These are phyloP conservation scores for Ashinkailepas kermadecensis DNA, from an alignment of 2,888 invertebrate species.

Conservation along the genomic window DNA sequence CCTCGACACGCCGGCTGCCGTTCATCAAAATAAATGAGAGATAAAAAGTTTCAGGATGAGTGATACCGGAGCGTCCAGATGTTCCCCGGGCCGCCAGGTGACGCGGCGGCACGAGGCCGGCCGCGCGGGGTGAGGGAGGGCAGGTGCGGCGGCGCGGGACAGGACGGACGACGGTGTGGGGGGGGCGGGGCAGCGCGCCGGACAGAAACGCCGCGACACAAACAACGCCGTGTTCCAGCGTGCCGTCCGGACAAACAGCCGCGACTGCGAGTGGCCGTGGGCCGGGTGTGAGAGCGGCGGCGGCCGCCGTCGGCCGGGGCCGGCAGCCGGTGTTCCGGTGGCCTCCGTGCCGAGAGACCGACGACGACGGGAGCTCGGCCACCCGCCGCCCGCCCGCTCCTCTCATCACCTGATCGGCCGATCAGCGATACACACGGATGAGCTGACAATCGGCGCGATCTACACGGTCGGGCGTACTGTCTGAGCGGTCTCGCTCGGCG, in stretches of 20 bases:
- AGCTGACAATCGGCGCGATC: too few relatives aligned
- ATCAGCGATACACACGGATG: too few relatives aligned
- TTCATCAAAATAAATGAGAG: slow-evolving; percentile 19
- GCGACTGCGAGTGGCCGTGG: neutral
- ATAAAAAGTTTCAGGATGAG: slow-evolving; percentile 14
- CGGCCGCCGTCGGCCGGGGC: neutral
- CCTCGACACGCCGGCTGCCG: neutral
- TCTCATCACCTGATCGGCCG: too few relatives aligned
- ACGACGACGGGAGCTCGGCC: too few relatives aligned
- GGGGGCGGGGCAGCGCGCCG: neutral
- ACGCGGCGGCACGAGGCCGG: neutral
- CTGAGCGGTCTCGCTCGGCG: too few relatives aligned
- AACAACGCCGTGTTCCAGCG: neutral
- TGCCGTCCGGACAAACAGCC: neutral
- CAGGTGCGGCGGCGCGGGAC: neutral
- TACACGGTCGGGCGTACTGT: too few relatives aligned
- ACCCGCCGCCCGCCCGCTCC: too few relatives aligned
- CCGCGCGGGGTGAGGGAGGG: neutral
- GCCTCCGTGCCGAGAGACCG: too few relatives aligned
- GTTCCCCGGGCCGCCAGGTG: neutral
- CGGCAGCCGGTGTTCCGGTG: too few relatives aligned
- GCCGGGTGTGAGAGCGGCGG: neutral
- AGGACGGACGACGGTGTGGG: neutral
- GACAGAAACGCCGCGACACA: neutral
- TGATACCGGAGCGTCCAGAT: neutral